Conservation (phyloP, 2,797 vertebrate genomes). For the Notoglanidium macrostoma region DNA sequence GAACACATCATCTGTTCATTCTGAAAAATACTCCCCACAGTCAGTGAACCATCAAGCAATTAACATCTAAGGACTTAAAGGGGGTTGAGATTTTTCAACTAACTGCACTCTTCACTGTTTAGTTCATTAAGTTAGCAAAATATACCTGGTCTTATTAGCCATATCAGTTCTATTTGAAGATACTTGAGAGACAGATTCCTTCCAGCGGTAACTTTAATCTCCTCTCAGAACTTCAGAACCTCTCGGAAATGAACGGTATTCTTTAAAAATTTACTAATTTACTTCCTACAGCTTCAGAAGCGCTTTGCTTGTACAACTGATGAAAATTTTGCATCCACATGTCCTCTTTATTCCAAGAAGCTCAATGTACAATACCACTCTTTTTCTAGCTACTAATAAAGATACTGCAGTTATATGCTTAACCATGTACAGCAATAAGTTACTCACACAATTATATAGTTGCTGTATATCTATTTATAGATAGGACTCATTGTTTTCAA, state of each 20-base stretch:
- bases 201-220: constrained; percentile 3
- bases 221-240: not conserved
- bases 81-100: constrained; percentile 18
- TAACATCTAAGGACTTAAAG: constrained; percentile 14
- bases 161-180: constrained; percentile 7
- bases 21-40: not conserved
- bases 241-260: constrained; percentile 11
- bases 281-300: constrained; percentile 4
- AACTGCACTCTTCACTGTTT: constrained; percentile 2
- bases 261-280: not conserved
- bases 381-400: not conserved
- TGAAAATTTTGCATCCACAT: not conserved
- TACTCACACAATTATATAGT: not conserved
- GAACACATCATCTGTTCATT: constrained; percentile 2
- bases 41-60: constrained; percentile 23
- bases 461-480: not conserved
- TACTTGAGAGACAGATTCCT: not conserved
- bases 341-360: not conserved
- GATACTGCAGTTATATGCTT: not conserved
- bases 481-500: not conserved
- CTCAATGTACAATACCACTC: not conserved
- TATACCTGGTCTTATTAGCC: not conserved
- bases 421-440: not conserved
- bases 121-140: constrained; percentile 18
- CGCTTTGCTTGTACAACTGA: not conserved